Evolutionary conservation across 2,888 invertebrate genomes (phyloP).

Genomic region (Stenichneumon culpator): DNA sequence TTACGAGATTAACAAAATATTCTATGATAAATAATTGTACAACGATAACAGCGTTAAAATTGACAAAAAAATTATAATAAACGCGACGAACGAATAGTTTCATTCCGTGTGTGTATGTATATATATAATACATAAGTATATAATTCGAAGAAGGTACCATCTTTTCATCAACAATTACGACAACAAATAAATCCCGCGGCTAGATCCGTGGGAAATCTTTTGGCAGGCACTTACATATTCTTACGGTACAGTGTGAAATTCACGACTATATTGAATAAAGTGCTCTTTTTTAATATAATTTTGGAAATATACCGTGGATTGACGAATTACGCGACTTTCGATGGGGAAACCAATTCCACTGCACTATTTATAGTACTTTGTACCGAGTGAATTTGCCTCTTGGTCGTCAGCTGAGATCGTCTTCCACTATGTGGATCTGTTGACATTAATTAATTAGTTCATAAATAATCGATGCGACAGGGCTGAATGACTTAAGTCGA

Average conservation of each 20-base stretch:
- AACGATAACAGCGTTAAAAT: constrained; percentile 58
- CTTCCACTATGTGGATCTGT: constrained; percentile 84
- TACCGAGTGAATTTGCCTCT: constrained; percentile 71
- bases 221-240: constrained; percentile 64
- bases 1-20: constrained; percentile 32
- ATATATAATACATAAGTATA: neutral
- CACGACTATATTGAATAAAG: constrained; percentile 44
- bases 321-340: constrained; percentile 52
- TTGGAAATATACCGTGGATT: constrained; percentile 41
- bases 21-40: constrained; percentile 47
- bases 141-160: constrained; percentile 43
- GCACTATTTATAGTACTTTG: constrained; percentile 56
- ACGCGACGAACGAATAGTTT: constrained; percentile 27
- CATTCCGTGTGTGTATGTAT: neutral
- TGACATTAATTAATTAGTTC: constrained; percentile 49
- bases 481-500: too few species aligned
- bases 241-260: constrained; percentile 45
- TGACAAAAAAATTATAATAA: constrained; percentile 30
- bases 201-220: constrained; percentile 38
- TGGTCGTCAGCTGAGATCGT: constrained; percentile 83
- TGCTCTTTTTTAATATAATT: constrained; percentile 27
- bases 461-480: constrained; percentile 14
- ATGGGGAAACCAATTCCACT: constrained; percentile 49
- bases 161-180: constrained; percentile 37
- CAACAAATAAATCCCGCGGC: constrained; percentile 34